Base-by-base conservation (phyloP, 2,113 vertebrate genomes). In the Erythrocercus mccallii region DNA sequence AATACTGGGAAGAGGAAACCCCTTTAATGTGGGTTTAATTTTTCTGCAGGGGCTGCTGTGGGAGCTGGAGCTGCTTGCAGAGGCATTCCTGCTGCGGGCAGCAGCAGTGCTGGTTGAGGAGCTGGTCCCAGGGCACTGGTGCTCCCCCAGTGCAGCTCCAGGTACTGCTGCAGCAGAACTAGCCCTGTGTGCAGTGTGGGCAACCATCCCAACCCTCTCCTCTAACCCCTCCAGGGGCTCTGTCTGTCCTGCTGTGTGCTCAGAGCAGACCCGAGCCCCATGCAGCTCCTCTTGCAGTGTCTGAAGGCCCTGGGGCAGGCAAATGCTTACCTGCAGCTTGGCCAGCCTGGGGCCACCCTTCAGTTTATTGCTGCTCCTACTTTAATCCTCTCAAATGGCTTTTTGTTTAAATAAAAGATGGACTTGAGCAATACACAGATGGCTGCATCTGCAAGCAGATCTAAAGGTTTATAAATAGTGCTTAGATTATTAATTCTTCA, bases 401-500 rank as follows among this genome's bases (percentile, higher is more conserved):
- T 91, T 97, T 97, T 74, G 50, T 94, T 96, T 95, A 97, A 93
- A 82, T 88, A 92, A 97, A 95, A 90, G 56, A 50, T 44, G 65
- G 82, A 65, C 86, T 94, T 47, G 54, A 92, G 96, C 96, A 93
- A 71, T 54, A 95, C 81, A 62, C 92, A 96, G 91, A 95, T 95
- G 81, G 92, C 57, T 6, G 10, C 66, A 21, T 95, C 94, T 92
- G 90, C 82, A 27, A 88, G 83, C 84, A 87, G 85, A 82, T 94
- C 93, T 92, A 76, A 79, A 60, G 57, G 53, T 57, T 94, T 97
- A 86, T 87, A 96, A 93, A 97, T 91, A 96, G 82, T 70, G 65
- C 86, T 92, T 93, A 98, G 77, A 85, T 92, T 96, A 96, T 96
- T 97, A 93, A 85, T 92, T 95, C 91, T 90, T 93, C 48, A 85